Conservation (phyloP, 1,140 invertebrate species). For the Cotesia typhae region DNA sequence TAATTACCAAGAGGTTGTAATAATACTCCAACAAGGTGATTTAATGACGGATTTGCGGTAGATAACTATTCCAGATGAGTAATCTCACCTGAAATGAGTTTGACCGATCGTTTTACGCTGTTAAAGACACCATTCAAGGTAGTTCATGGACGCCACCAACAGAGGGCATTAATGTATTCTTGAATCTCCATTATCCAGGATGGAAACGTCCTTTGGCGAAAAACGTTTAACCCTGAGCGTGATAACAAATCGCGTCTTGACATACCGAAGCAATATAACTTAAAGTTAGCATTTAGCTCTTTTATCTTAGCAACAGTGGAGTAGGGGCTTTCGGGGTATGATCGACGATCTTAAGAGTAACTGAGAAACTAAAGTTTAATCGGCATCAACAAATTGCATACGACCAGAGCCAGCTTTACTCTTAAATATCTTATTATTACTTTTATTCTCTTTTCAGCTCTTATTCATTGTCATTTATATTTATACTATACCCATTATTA, state of each 20-base stretch:
- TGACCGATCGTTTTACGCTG: conserved; percentile 59
- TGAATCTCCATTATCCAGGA: conserved; percentile 9
- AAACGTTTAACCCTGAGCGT: conserved; percentile 57
- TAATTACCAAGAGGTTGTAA: conserved; percentile 6
- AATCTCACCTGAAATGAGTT: conserved; percentile 49
- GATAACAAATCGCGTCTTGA: conserved; percentile 59
- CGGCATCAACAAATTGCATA: conserved; percentile 15
- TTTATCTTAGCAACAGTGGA: neutral
- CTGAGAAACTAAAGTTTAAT: conserved; percentile 7
- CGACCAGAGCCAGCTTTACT: neutral
- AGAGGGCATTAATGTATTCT: neutral
- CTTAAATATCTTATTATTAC: conserved; percentile 2
- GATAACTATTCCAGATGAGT: conserved; percentile 54
- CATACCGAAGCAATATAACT: conserved; percentile 39
- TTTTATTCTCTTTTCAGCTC: neutral
- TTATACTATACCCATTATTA: too few species aligned
- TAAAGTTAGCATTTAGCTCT: too few species aligned
- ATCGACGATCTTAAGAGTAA: conserved; percentile 5
- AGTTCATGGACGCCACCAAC: conserved; percentile 12
- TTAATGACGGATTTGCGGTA: conserved; percentile 52
- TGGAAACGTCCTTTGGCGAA: conserved; percentile 42
- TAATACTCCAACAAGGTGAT: conserved; percentile 17
- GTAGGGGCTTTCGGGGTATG: conserved; percentile 1
- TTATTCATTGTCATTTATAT: conserved; percentile 5
- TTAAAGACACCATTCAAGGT: conserved; percentile 46